Conservation (phyloP, 2,888 invertebrate genomes). For the Dione vanillae region DNA sequence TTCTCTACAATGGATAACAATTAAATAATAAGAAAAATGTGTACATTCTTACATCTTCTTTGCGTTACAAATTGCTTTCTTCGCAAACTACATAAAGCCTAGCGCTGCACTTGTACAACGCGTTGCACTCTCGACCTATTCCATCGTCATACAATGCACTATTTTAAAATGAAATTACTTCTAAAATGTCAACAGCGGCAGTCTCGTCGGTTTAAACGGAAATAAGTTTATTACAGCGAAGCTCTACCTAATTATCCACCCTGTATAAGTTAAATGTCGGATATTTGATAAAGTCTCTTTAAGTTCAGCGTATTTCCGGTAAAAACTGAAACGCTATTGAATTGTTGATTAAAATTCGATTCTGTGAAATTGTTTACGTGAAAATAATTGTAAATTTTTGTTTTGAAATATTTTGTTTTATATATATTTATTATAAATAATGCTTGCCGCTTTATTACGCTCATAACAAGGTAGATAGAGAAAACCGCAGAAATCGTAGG, state of each 20-base stretch:
- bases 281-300: background rate
- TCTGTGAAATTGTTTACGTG: too few species aligned
- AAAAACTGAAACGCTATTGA: background rate
- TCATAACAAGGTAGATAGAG: too few species aligned
- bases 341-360: background rate
- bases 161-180: background rate
- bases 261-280: conserved; percentile 3
- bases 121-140: conserved; percentile 18
- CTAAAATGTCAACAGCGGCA: conserved; percentile 14
- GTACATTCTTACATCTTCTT: too few species aligned
- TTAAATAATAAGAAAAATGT: too few species aligned
- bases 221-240: background rate
- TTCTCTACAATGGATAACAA: too few species aligned
- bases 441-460: too few species aligned
- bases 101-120: conserved; percentile 7
- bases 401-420: too few species aligned
- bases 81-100: background rate
- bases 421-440: too few species aligned
- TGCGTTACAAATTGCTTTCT: background rate
- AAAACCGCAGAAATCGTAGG: too few species aligned
- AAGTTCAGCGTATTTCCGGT: background rate
- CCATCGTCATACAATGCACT: conserved; percentile 17
- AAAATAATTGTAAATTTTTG: too few species aligned
- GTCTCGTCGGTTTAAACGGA: background rate
- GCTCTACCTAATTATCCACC: background rate